phyloP scores from a whole-genome alignment of 2,113 vertebrate genomes.

The human region DNA sequence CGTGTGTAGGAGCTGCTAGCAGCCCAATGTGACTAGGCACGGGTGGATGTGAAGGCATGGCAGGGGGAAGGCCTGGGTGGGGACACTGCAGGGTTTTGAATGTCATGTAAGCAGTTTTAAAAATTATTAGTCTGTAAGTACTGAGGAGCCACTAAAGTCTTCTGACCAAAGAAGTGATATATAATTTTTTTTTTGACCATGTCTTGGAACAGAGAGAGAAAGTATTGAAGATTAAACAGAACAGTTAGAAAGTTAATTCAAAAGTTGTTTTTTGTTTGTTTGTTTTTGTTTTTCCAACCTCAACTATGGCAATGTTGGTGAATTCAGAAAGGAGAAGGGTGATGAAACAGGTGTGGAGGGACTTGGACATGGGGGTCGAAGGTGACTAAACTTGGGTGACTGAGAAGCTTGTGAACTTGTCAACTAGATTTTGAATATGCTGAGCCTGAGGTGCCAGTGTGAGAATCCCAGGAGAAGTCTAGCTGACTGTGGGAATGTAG shows the following conservation, averaged over 20 bases:
- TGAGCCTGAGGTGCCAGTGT: fast-evolving
- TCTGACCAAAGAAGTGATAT: not conserved
- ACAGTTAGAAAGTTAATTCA: not conserved
- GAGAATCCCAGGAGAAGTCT: not conserved
- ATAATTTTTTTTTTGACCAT: not conserved
- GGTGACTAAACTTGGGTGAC: not conserved
- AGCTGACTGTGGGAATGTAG: not conserved
- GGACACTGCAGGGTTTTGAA: not conserved
- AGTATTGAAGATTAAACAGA: not conserved
- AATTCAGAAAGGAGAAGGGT: not conserved
- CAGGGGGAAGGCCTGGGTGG: fast-evolving
- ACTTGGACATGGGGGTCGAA: not conserved
- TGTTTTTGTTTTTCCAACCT: not conserved
- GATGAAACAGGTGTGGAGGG: not conserved
- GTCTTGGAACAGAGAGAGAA: not conserved
- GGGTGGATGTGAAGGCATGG: not conserved
- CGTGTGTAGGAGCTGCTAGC: not conserved
- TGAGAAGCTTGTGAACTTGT: not conserved
- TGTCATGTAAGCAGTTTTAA: not conserved
- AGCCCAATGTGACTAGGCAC: not conserved
- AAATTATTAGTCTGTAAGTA: not conserved
- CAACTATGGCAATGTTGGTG: not conserved
- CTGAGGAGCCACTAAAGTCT: not conserved
- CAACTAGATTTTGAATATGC: not conserved
- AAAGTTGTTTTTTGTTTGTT: not conserved